A percentile compares a stretch with the other conserved stretches of the same genome.
Evolutionary conservation across 1,140 invertebrate genomes (phyloP).

Genomic region (Heliothis subflexa): DNA sequence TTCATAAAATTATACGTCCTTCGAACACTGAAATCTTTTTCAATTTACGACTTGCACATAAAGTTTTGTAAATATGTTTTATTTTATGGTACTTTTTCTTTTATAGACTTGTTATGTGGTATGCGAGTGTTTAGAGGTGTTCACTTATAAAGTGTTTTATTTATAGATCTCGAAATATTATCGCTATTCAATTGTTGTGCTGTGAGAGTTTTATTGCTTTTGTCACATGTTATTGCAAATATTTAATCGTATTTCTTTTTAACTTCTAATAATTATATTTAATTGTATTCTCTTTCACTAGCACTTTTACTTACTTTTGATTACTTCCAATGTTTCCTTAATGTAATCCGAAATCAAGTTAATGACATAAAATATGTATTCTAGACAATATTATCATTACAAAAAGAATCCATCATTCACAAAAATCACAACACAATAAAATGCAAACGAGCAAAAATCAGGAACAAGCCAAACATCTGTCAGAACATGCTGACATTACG

Average conservation of each 20-base stretch:
- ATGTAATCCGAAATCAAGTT: no score
- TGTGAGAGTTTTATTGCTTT: background rate
- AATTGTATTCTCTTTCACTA: no score
- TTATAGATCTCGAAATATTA: background rate
- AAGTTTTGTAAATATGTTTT: constrained; percentile 27
- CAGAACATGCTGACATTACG: constrained; percentile 12
- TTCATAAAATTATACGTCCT: constrained; percentile 23
- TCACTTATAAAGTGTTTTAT: background rate
- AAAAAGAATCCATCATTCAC: background rate
- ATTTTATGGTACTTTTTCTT: constrained; percentile 34
- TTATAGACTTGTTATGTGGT: constrained; percentile 29
- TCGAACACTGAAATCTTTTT: constrained; percentile 37
- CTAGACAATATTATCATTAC: background rate
- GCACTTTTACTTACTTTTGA: no score
- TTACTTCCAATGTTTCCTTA: no score
- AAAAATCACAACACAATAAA: constrained; percentile 1
- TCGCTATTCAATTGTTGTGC: background rate
- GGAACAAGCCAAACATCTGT: constrained; percentile 9
- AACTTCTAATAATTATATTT: background rate
- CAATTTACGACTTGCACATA: constrained; percentile 38
- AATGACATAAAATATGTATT: background rate
- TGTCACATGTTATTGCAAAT: no score
- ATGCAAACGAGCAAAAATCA: background rate
- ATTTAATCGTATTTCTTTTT: no score
- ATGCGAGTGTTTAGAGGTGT: background rate